phyloP scores from a whole-genome alignment of 2,888 invertebrate species.

The Endomychus coccineus region DNA sequence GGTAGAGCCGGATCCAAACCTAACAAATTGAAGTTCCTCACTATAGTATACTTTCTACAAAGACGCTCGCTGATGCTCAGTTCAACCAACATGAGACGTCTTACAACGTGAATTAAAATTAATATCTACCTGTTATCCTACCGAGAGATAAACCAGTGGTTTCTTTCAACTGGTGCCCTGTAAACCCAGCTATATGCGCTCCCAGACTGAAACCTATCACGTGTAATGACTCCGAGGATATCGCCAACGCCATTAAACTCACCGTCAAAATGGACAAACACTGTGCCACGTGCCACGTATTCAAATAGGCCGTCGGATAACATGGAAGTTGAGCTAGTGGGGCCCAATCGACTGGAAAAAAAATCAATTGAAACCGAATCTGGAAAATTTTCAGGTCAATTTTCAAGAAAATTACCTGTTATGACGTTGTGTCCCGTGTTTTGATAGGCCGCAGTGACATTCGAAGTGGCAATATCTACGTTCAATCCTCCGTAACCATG shows the following conservation, averaged over 20 bases:
- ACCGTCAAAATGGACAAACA: slow-evolving; percentile 48
- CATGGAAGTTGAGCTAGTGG: slow-evolving; percentile 47
- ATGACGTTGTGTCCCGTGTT: slow-evolving; percentile 35
- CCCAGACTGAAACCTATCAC: slow-evolving; percentile 54
- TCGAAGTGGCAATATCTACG: slow-evolving; percentile 37
- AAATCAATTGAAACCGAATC: neutral
- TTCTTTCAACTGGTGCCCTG: slow-evolving; percentile 36
- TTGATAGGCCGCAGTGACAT: slow-evolving; percentile 35
- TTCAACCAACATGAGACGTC: too few species aligned
- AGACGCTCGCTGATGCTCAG: too few species aligned
- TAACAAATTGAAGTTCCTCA: too few species aligned
- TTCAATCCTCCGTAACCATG: slow-evolving; percentile 44
- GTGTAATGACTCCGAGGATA: slow-evolving; percentile 43
- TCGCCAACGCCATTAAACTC: slow-evolving; percentile 38
- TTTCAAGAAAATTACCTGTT: slow-evolving; percentile 28
- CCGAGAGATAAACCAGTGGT: slow-evolving; percentile 32
- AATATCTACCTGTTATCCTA: slow-evolving; percentile 42
- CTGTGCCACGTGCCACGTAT: slow-evolving; percentile 52
- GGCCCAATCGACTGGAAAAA: slow-evolving; percentile 49
- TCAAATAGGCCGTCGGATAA: slow-evolving; percentile 51
- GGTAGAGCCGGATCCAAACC: slow-evolving; percentile 60
- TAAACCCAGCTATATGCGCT: slow-evolving; percentile 48
- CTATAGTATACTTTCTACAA: too few species aligned
- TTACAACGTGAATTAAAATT: too few species aligned
- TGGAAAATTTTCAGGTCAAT: neutral